Evolutionary conservation across 2,797 vertebrate genomes (phyloP), one percentile per base, ranked within the genome.

Genomic region (Tarsius wallacei): DNA sequence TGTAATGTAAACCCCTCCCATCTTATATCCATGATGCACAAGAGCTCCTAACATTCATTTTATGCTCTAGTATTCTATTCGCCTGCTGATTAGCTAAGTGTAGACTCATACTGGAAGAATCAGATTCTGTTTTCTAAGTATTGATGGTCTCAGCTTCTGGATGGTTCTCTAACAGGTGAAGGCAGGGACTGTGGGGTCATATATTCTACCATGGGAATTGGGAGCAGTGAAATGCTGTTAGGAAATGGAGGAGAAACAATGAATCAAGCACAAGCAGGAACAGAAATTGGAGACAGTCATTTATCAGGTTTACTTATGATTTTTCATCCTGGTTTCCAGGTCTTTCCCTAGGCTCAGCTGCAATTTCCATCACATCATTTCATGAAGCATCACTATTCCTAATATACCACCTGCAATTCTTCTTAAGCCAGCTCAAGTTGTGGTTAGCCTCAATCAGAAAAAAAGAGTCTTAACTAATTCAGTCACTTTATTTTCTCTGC

Each of bases 341-440:
- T n/a, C 33, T 51, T 83, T 92, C 47, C 24, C 36, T 47, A 28
- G 21, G n/a, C 81, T 84, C 74, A 19, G 15, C 1, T 57, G 59
- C 19, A 47, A 71, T 63, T 85, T 51, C 31, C 31, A 87, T 31
- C 36, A 6, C 51, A 90, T 77, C 64, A 61, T 68, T 95, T 90
- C 59, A 64, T 15, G 57, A 78, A 88, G 47, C 53, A 47, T 90
- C 64, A n/a, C 51, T 59, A 19, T 86, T 87, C 49, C 47, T 86
- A 66, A 70, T 21, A 70, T 26, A 64, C 36, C 77, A 85, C 85
- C 28, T 59, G 12, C 26, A 47, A 66, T 90, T 91, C 78, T 85
- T 51, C 80, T 90, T 77, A 90, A 84, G 47, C 77, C 49, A 71
- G 49, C 42, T 87, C 76, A 94, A 84, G 93, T 53, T 94, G 66